These are phyloP conservation scores for Mylabris phalerata DNA, from an alignment of 1,140 invertebrate species.

Conservation along the genomic window DNA sequence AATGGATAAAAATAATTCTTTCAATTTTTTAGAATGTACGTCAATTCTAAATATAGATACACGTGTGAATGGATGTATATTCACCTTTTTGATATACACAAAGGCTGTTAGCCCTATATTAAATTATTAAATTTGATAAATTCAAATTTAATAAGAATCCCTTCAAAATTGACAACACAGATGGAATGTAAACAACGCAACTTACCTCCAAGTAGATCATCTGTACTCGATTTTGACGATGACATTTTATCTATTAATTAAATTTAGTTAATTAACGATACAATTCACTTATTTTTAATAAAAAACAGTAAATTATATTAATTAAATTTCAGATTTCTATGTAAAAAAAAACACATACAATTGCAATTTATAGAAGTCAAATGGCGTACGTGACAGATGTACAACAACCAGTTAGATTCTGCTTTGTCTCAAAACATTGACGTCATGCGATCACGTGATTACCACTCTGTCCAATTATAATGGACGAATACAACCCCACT, in stretches of 20 bases:
- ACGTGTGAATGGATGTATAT: background rate
- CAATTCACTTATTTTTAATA: background rate
- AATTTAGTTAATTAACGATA: slow-evolving; percentile 1
- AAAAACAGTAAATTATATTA: slow-evolving; percentile 2
- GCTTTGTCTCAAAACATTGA: slow-evolving; percentile 13
- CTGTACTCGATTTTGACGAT: slow-evolving; percentile 39
- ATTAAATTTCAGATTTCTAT: slow-evolving; percentile 3
- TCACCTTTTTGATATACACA: background rate
- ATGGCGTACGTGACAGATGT: slow-evolving; percentile 23
- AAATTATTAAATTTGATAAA: slow-evolving; percentile 3
- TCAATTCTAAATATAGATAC: slow-evolving; percentile 7
- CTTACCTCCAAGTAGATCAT: slow-evolving; percentile 39
- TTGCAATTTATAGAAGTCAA: background rate
- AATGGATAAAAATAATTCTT: slow-evolving; percentile 12
- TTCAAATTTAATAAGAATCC: slow-evolving; percentile 4
- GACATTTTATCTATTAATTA: slow-evolving; percentile 31
- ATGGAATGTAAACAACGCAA: slow-evolving; percentile 34
- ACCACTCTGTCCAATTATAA: background rate
- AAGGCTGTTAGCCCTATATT: background rate
- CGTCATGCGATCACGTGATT: slow-evolving; percentile 5
- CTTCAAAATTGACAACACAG: slow-evolving; percentile 15
- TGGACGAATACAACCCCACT: background rate
- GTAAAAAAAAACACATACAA: slow-evolving; percentile 2
- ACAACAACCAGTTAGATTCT: slow-evolving; percentile 20
- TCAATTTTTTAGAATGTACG: background rate